phyloP scores from a whole-genome alignment of 2,113 vertebrate species.

The Sula dactylatra region DNA sequence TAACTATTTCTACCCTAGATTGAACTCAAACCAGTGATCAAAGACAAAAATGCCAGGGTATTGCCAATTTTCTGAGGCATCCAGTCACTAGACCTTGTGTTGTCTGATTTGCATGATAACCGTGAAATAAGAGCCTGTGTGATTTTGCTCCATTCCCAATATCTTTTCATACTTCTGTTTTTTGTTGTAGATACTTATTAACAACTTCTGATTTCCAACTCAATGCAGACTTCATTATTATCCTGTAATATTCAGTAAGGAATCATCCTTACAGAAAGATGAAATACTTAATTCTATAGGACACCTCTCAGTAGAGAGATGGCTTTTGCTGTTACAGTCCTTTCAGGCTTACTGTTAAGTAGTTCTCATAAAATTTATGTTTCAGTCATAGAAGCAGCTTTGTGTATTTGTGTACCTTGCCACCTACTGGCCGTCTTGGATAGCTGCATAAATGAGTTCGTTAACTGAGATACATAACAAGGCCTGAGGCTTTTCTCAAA shows the following conservation, averaged over 20 bases:
- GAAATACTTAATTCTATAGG: background rate
- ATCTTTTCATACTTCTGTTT: background rate
- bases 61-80: background rate
- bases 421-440: conserved; percentile 68
- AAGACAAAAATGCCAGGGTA: background rate
- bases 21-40: background rate
- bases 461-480: background rate
- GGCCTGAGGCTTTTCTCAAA: background rate
- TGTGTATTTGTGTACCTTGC: conserved; percentile 62
- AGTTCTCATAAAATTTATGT: fast-evolving
- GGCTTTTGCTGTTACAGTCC: too few relatives aligned
- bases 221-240: background rate
- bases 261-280: fast-evolving
- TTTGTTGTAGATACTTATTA: background rate
- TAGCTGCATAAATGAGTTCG: background rate
- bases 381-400: fast-evolving
- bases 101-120: background rate
- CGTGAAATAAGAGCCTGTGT: background rate
- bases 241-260: fast-evolving
- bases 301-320: fast-evolving
- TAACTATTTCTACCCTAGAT: background rate
- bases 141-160: background rate
- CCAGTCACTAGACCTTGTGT: background rate
- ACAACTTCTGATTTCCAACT: background rate
- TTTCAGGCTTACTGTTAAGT: background rate